Evolutionary conservation across 2,888 invertebrate genomes (phyloP).

Genomic region (Ommatoiulus sabulosus): DNA sequence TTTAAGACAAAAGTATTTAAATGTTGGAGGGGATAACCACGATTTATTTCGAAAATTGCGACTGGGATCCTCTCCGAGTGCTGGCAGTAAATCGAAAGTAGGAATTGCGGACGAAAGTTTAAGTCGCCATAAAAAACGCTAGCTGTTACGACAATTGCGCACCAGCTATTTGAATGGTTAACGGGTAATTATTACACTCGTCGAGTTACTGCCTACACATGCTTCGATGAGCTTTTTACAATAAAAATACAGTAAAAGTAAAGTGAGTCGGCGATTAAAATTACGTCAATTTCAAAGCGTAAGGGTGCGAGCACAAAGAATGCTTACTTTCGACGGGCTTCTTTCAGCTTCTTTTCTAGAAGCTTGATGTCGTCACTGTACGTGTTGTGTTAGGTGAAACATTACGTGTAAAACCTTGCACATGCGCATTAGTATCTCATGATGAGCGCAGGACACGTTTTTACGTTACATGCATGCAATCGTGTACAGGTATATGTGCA

Average conservation of each 20-base stretch:
- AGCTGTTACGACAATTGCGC: background rate
- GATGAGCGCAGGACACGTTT: no score
- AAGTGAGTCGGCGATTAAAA: background rate
- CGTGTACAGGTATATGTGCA: no score
- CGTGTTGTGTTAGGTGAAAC: no score
- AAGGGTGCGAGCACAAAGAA: no score
- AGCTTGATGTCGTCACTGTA: no score
- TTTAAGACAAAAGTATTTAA: slow-evolving; percentile 8
- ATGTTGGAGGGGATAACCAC: slow-evolving; percentile 3
- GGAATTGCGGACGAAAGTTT: background rate
- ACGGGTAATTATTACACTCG: slow-evolving; percentile 12
- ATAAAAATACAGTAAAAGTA: background rate
- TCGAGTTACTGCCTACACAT: background rate
- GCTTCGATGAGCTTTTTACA: background rate
- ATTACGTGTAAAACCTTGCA: no score
- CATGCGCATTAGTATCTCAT: no score
- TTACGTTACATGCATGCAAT: no score
- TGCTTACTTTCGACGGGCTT: no score
- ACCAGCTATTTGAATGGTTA: background rate
- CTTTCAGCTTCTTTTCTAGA: no score
- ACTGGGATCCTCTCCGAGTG: background rate
- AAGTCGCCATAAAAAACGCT: slow-evolving; percentile 12
- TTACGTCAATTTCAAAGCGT: background rate
- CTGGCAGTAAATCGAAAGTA: background rate
- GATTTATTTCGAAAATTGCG: background rate